A percentile compares a stretch with the other conserved stretches of the same genome.
phyloP scores from a whole-genome alignment of 2,888 invertebrate genomes.

The Caenorhabditis sp. region DNA sequence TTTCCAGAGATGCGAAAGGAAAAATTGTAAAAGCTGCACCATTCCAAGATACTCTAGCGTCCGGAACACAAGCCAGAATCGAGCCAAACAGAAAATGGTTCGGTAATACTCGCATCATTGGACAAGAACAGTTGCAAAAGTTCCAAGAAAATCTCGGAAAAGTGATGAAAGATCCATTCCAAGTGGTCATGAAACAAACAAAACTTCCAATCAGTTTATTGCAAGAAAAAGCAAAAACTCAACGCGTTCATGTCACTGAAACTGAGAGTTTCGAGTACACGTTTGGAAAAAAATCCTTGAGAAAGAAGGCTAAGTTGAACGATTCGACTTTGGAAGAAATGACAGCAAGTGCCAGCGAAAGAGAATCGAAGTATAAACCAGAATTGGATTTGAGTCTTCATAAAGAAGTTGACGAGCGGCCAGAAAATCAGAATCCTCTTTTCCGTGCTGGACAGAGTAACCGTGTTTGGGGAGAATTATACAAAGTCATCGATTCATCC shows the following conservation, averaged over 20 bases:
- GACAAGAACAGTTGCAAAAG: slow-evolving; percentile 79
- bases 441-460: slow-evolving; percentile 94
- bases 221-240: slow-evolving; percentile 84
- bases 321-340: slow-evolving; percentile 80
- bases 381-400: slow-evolving; percentile 80
- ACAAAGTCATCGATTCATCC: slow-evolving; percentile 97
- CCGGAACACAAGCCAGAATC: slow-evolving; percentile 90
- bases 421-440: slow-evolving; percentile 88
- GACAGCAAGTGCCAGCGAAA: slow-evolving; percentile 79
- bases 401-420: slow-evolving; percentile 79
- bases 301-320: slow-evolving; percentile 84
- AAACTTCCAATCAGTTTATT: slow-evolving; percentile 90
- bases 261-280: slow-evolving; percentile 92
- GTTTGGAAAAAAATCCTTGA: slow-evolving; percentile 90
- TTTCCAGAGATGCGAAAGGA: slow-evolving; percentile 78
- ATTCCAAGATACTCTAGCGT: slow-evolving; percentile 87
- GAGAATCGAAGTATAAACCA: slow-evolving; percentile 81
- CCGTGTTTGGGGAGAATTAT: slow-evolving; percentile 97
- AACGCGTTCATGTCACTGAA: slow-evolving; percentile 90
- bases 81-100: slow-evolving; percentile 99
- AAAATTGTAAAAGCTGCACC: slow-evolving; percentile 93
- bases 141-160: slow-evolving; percentile 90
- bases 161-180: slow-evolving; percentile 92
- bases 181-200: slow-evolving; percentile 95
- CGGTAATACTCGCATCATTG: slow-evolving; percentile 95